These are phyloP conservation scores for Notospermus geniculatus DNA, from an alignment of 1,140 invertebrate genomes.

Conservation along the genomic window DNA sequence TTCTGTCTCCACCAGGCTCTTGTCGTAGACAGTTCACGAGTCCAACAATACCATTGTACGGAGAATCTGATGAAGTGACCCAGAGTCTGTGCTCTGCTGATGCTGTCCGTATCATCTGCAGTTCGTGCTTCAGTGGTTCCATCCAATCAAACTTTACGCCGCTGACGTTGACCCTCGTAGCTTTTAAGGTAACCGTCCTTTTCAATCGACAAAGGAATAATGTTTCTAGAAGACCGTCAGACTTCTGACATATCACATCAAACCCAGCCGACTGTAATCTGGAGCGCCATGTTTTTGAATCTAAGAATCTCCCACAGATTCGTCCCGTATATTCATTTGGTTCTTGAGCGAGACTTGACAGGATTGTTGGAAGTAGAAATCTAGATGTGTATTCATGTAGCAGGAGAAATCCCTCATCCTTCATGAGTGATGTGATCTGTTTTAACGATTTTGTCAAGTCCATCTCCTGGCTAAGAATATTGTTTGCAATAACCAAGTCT, in stretches of 20 bases:
- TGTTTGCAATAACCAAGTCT: slow-evolving; percentile 50
- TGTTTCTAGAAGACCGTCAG: slow-evolving; percentile 43
- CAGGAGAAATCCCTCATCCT: slow-evolving; percentile 72
- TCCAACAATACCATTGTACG: slow-evolving; percentile 74
- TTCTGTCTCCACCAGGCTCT: slow-evolving; percentile 75
- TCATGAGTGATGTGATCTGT: slow-evolving; percentile 63
- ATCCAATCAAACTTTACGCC: slow-evolving; percentile 69
- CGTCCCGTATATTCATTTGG: too few species aligned
- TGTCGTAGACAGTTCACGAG: slow-evolving; percentile 83
- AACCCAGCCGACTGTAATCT: slow-evolving; percentile 55
- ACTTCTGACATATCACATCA: slow-evolving; percentile 49
- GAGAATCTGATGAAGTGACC: slow-evolving; percentile 34
- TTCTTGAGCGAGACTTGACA: slow-evolving; percentile 7
- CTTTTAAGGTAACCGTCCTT: slow-evolving; percentile 5
- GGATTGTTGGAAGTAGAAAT: slow-evolving; percentile 43
- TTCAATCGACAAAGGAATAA: slow-evolving; percentile 43
- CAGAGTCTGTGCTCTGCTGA: slow-evolving; percentile 53
- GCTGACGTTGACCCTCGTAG: slow-evolving; percentile 39
- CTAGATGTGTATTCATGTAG: slow-evolving; percentile 69
- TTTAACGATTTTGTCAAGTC: slow-evolving; percentile 47
- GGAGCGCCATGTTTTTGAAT: slow-evolving; percentile 32
- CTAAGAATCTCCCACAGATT: too few species aligned
- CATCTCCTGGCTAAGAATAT: slow-evolving; percentile 48
- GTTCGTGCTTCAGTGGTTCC: slow-evolving; percentile 69
- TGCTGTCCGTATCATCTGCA: slow-evolving; percentile 52